These are phyloP conservation scores for Drosophila tripunctata DNA, from an alignment of 2,888 invertebrate species.

Conservation along the genomic window DNA sequence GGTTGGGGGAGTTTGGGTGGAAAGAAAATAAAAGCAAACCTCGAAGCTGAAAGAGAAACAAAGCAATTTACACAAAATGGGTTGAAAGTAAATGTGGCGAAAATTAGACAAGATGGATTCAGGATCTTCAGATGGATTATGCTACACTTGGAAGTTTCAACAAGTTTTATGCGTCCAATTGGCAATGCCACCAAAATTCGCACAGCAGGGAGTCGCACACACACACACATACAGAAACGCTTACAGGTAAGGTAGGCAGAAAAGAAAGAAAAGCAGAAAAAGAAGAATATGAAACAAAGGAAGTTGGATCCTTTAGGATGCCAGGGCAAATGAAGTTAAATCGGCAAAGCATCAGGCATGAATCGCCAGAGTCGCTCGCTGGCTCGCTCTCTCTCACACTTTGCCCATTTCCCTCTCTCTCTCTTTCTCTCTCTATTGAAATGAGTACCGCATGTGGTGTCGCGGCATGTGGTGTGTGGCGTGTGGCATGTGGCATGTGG, in stretches of 20 bases:
- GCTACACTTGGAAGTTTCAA: not conserved
- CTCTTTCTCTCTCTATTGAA: slow-evolving; percentile 6
- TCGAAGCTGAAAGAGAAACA: not conserved
- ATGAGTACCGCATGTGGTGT: slow-evolving; percentile 19
- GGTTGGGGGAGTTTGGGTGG: not conserved
- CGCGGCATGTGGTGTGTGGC: slow-evolving; percentile 24
- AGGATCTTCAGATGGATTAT: slow-evolving; percentile 7
- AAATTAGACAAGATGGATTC: not conserved
- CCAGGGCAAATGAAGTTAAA: slow-evolving; percentile 60
- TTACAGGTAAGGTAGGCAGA: not conserved
- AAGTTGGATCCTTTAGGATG: slow-evolving; percentile 14
- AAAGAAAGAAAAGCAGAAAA: not conserved
- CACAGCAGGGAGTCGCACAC: slow-evolving; percentile 16
- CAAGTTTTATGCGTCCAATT: slow-evolving; percentile 20
- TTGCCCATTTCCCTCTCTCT: not conserved
- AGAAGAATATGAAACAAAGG: too few species aligned
- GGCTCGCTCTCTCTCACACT: slow-evolving; percentile 14
- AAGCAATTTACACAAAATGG: not conserved
- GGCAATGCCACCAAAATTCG: slow-evolving; percentile 26
- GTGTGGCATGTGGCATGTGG: slow-evolving; percentile 26
- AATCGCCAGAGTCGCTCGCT: slow-evolving; percentile 20
- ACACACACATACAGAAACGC: too few species aligned
- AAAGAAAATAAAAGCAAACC: not conserved
- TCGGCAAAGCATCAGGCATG: slow-evolving; percentile 54
- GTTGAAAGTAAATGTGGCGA: not conserved